phyloP scores from a whole-genome alignment of 2,797 vertebrate species.

The Diplodus puntazzo region DNA sequence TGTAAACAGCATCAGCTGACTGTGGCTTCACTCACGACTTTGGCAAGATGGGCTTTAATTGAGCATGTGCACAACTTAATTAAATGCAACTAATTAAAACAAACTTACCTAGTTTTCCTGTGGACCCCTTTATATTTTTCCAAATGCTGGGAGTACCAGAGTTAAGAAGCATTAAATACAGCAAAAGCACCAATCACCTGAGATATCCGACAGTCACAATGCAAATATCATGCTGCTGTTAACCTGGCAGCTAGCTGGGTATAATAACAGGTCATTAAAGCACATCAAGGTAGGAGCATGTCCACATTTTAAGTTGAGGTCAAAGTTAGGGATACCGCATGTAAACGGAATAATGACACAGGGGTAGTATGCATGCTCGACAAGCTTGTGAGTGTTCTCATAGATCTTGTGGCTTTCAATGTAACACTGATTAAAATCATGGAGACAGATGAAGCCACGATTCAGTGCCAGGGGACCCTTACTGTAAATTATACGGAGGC shows the following conservation, averaged over 20 bases:
- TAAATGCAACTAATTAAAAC: neutral
- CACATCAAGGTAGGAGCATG: neutral
- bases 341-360: neutral
- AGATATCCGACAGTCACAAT: slow-evolving; percentile 10
- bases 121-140: neutral
- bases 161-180: neutral
- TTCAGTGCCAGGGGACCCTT: neutral
- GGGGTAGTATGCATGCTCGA: neutral
- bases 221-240: slow-evolving; percentile 21
- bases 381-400: neutral
- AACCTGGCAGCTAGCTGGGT: slow-evolving; percentile 5
- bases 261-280: slow-evolving; percentile 23
- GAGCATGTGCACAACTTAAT: slow-evolving; percentile 1
- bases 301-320: slow-evolving; percentile 6
- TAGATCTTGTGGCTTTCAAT: neutral
- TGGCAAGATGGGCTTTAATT: neutral
- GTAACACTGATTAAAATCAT: slow-evolving; percentile 1
- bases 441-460: neutral
- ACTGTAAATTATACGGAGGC: slow-evolving; percentile 24
- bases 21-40: neutral
- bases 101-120: neutral
- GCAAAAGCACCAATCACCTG: neutral
- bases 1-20: neutral
- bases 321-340: neutral
- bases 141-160: neutral